Conservation (phyloP, 2,888 invertebrate genomes). For the Ophion ellenae region DNA sequence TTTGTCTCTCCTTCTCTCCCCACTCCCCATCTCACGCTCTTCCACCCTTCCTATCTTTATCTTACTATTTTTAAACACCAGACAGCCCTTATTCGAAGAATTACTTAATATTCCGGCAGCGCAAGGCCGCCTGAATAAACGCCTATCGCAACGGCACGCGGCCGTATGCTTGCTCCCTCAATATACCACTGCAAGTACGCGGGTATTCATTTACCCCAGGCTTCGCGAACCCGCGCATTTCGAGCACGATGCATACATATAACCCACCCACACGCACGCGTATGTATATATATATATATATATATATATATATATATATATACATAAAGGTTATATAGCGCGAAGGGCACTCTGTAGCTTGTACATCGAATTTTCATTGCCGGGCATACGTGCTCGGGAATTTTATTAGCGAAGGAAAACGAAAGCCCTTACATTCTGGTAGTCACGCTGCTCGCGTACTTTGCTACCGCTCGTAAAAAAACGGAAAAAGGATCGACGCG, state of each 20-base stretch:
- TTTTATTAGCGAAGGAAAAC: slow-evolving; percentile 47
- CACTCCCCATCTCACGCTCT: slow-evolving; percentile 66
- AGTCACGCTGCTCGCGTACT: slow-evolving; percentile 19
- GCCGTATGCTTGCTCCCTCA: slow-evolving; percentile 7
- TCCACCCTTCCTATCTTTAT: slow-evolving; percentile 40
- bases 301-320: slow-evolving; percentile 3
- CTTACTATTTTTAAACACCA: slow-evolving; percentile 73
- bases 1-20: slow-evolving; percentile 15
- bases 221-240: slow-evolving; percentile 40
- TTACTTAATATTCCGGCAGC: slow-evolving; percentile 76
- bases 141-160: slow-evolving; percentile 59
- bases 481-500: background rate
- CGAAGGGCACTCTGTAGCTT: slow-evolving; percentile 35
- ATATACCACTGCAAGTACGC: slow-evolving; percentile 29
- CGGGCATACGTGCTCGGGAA: slow-evolving; percentile 60
- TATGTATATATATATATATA: background rate
- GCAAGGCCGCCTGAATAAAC: slow-evolving; percentile 71
- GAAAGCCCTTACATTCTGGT: slow-evolving; percentile 24
- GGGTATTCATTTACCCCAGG: slow-evolving; percentile 32
- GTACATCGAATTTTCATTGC: slow-evolving; percentile 66
- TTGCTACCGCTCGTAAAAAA: background rate
- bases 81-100: slow-evolving; percentile 61
- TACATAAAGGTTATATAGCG: slow-evolving; percentile 15
- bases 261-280: background rate
- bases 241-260: background rate